Evolutionary conservation across 2,797 vertebrate species (phyloP).

Genomic region (Capromys pilorides): DNA sequence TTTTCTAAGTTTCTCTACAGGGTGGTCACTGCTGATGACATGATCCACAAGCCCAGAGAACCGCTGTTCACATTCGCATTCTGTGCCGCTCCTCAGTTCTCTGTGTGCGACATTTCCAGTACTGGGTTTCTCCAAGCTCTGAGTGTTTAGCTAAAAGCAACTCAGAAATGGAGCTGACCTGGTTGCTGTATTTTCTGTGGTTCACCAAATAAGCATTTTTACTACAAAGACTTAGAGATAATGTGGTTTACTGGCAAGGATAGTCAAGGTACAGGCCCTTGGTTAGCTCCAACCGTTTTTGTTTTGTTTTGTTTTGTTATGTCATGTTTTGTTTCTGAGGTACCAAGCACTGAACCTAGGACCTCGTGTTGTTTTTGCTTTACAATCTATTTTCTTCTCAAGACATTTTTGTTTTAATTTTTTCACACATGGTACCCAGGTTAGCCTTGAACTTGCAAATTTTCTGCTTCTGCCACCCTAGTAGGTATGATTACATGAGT

Average conservation of each 20-base stretch:
- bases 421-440: not conserved
- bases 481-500: not conserved
- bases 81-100: conserved; percentile 25
- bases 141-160: not conserved
- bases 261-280: not conserved
- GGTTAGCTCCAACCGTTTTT: not conserved
- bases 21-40: not conserved
- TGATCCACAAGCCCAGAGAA: not conserved
- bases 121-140: not conserved
- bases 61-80: not conserved
- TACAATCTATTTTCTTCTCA: not conserved
- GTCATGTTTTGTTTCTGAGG: not conserved
- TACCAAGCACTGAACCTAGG: not conserved
- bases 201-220: not conserved
- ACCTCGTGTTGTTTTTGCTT: not conserved
- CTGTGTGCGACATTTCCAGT: not conserved
- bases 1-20: not conserved
- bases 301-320: not conserved
- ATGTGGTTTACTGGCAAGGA: not conserved
- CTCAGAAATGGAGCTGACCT: not conserved
- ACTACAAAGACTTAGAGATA: not conserved
- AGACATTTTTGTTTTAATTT: not conserved
- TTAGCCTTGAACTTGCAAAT: not conserved
- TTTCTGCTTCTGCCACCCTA: not conserved
- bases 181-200: not conserved